phyloP scores from a whole-genome alignment of 2,888 invertebrate species.

The Pristionchus mayeri region DNA sequence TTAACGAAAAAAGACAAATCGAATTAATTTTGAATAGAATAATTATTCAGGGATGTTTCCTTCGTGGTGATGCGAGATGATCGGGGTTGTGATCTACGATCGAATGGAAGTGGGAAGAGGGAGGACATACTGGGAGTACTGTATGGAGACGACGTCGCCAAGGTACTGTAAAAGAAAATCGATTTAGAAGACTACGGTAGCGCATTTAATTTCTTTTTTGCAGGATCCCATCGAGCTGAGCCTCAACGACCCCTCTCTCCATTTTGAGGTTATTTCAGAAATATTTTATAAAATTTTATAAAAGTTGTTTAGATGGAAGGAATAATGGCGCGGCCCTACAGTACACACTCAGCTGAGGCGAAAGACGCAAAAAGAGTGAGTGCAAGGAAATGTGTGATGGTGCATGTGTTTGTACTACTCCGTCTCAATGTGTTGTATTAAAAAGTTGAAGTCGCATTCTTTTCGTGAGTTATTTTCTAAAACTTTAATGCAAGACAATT shows the following conservation, averaged over 20 bases:
- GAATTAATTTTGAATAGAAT: background rate
- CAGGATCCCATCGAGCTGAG: background rate
- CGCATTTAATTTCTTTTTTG: background rate
- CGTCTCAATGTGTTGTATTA: no score
- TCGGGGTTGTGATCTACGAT: conserved; percentile 57
- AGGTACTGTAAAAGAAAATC: conserved; percentile 49
- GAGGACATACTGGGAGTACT: conserved; percentile 56
- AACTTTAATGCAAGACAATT: background rate
- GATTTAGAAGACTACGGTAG: background rate
- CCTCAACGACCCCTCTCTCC: no score
- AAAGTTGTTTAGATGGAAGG: background rate
- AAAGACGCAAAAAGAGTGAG: conserved; percentile 40
- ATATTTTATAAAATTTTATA: background rate
- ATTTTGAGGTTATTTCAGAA: background rate
- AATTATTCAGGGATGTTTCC: conserved; percentile 62
- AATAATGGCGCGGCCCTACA: conserved; percentile 45
- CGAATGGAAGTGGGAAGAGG: conserved; percentile 61
- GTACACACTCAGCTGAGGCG: conserved; percentile 13
- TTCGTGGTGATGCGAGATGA: conserved; percentile 60
- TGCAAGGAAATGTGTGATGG: no score
- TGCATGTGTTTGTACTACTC: no score
- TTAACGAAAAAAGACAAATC: no score
- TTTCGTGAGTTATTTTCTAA: background rate
- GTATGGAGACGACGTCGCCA: conserved; percentile 57
- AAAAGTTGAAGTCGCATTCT: no score